Conservation (phyloP, 2,113 vertebrate species). For the Ictalurus furcatus region DNA sequence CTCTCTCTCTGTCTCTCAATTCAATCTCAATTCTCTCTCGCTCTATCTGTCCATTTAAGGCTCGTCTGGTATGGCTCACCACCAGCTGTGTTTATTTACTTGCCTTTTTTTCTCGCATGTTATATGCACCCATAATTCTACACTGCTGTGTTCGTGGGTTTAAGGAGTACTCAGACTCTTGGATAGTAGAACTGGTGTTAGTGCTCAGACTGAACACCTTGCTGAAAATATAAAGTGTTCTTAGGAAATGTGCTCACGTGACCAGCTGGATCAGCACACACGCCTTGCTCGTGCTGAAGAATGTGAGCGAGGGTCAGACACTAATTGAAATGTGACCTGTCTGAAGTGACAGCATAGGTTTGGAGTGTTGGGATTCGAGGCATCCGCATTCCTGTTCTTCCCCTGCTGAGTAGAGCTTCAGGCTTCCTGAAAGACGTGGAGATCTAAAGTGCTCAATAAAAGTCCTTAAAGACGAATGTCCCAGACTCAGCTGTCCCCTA, state of each 20-base stretch:
- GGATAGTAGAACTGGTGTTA: background rate
- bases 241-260: background rate
- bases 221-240: background rate
- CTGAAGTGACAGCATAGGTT: background rate
- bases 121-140: background rate
- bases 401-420: background rate
- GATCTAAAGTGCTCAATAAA: constrained; percentile 30
- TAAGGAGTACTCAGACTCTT: background rate
- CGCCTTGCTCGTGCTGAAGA: background rate
- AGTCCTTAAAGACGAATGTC: constrained; percentile 12
- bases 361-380: background rate
- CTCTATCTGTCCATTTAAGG: background rate
- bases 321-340: constrained; percentile 35
- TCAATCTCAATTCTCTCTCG: background rate
- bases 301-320: background rate
- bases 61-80: constrained; percentile 8
- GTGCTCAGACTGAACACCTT: background rate
- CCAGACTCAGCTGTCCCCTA: constrained; percentile 5
- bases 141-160: background rate
- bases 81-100: constrained; percentile 21
- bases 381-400: background rate
- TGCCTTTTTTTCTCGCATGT: background rate
- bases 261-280: too few relatives aligned
- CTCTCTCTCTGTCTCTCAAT: background rate
- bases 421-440: background rate